Evolutionary conservation across 2,113 vertebrate species (phyloP), one percentile per base, ranked within the genome.

Genomic region (Oostethus manadensis): DNA sequence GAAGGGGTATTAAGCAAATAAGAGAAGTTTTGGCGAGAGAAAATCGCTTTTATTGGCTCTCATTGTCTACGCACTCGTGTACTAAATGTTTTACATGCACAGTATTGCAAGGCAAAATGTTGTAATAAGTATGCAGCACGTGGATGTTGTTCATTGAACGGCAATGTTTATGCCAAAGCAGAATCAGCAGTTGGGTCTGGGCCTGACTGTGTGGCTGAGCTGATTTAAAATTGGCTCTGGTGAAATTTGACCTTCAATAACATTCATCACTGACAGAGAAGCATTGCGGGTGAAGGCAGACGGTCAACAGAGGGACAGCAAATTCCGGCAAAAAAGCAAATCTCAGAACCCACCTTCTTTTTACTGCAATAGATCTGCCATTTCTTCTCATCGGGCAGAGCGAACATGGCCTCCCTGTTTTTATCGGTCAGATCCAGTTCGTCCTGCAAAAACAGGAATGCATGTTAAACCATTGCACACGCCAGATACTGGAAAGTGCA

Each of bases 321-420:
- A 65, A 63, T 46, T 45, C 46, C 58, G 10, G 38, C 17, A 45
- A 33, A 63, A 56, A 29, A 51, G 55, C 8, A 38, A 42, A 26
- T 5, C 17, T 29, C 3, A 15, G 58, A 11, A 74, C 84, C 54
- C 75, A 98, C 96, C 94, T 98, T 97, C 77, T 97, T 98, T 86
- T 99, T 99, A 91, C 94, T 98, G 93, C 96, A 99, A 80, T 97
- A 99, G 77, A 99, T 99, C 85, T 99, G 96, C 96, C 96, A 99
- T 90, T 99, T 99, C 90, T 99, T 99, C 90, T 99, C 96, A 1
- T 93, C 92, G 0, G 96, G 93, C 75, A 98, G 89, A 22, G 96
- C 95, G 66, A 99, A 99, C 92, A 98, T 95, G 58, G 95, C 96
- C 84, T 97, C 96, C 72, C 96, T 87, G 89, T 99, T 97, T 85